Evolutionary conservation across 2,113 vertebrate species (phyloP), one percentile per base, ranked within the genome.

Genomic region (Paraplagusia blochii): DNA sequence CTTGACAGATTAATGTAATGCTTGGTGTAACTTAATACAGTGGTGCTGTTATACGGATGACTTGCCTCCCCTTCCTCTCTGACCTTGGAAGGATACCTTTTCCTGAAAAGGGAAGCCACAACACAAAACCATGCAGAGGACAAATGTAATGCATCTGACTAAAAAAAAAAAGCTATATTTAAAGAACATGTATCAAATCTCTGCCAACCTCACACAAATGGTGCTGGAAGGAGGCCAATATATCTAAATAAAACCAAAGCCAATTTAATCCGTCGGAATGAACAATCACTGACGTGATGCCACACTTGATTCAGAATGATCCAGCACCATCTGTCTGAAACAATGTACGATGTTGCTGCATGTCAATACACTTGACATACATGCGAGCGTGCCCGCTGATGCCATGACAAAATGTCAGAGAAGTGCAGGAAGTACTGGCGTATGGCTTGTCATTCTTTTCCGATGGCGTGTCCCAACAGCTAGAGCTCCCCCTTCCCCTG

Each of bases 1-100:
- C 87, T 80, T 90, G 87, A 88, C 82, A 88, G 84, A 88, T 89
- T 88, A 85, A 89, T 89, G 82, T 87, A 86, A 89, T 82, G 82
- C 79, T 83, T 84, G 79, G 79, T 85, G 84, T 87, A 87, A 89
- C 82, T 81, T 85, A 87, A 89, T 87, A 84, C 43, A 69, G 72
- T 53, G 52, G 61, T 47, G 82, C 71, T 74, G 77, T 82, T 70
- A 82, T 76, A 81, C 33, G 75, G 66, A 77, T 76, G 76, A 72
- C 74, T 83, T 76, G 60, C 74, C 65, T 66, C 66, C 59, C 44
- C 73, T 81, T 81, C 63, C 63, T 77, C 52, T 19, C 65, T 85
- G 82, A 89, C 86, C 86, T 88, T 89, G 84, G 69, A 73, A 69
- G 76, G 56, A 80, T 76, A 66, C 55, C 52, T 53, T 71, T 80